These are phyloP conservation scores for Okapia johnstoni DNA, from an alignment of 2,113 vertebrate genomes.

Conservation along the genomic window DNA sequence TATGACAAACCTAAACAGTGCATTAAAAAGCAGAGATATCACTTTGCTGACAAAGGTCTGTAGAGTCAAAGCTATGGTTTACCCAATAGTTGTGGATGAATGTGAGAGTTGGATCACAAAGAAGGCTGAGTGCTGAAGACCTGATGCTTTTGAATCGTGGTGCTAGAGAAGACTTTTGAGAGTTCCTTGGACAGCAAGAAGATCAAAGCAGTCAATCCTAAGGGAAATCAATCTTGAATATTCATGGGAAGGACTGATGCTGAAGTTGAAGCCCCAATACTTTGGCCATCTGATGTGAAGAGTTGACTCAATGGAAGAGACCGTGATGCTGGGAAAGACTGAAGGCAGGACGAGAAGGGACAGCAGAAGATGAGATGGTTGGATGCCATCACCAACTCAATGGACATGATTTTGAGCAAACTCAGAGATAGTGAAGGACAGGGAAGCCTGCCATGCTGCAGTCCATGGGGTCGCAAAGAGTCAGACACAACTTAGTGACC, in stretches of 20 bases:
- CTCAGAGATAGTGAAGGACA: not conserved
- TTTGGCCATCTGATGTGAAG: not conserved
- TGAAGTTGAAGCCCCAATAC: not conserved
- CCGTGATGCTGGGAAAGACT: not conserved
- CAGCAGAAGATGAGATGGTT: not conserved
- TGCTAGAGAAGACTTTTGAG: not conserved
- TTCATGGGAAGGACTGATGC: not conserved
- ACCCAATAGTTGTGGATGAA: not conserved
- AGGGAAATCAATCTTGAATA: not conserved
- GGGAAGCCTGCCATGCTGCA: not conserved
- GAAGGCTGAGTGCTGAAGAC: not conserved
- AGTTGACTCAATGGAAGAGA: not conserved
- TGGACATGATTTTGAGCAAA: not conserved
- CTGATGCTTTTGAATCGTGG: not conserved
- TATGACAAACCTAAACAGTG: not conserved
- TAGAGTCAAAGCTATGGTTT: not conserved
- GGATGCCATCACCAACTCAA: not conserved
- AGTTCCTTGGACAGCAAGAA: not conserved
- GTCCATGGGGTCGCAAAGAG: not conserved
- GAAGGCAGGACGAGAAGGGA: not conserved
- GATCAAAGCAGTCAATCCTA: not conserved
- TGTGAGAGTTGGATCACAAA: not conserved
- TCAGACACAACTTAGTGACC: not conserved
- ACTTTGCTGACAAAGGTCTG: not conserved
- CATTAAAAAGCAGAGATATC: not conserved